Evolutionary conservation across 2,113 vertebrate genomes (phyloP), one percentile per base, ranked within the genome.

Genomic region (Serilophus lunatus): DNA sequence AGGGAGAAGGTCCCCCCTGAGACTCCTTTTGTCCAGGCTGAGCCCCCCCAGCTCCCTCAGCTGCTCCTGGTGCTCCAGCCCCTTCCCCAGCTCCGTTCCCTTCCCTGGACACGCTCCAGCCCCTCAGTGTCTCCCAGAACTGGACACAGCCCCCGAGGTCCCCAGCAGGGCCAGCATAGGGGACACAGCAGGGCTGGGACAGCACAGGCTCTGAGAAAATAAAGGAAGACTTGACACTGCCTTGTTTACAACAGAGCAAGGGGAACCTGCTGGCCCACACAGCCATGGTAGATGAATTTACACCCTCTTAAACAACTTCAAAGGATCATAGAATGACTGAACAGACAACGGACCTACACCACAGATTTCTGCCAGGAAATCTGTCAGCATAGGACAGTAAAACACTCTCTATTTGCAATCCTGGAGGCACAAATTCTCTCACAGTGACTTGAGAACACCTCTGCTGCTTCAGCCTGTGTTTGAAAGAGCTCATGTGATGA

Each of bases 221-320:
- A 60, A 13, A 82, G 11, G 19, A n/a, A 72, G 72, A 78, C 7
- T 1, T 0, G 44, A 17, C 10, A 5, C 18, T 59, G 1, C 4
- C 23, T 31, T 31, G 24, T 49, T 71, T 38, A 11, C 28, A 74
- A 7, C 7, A 31, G 29, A 35, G 16, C 24, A 86, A 50, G 33
- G 44, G 28, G 33, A 10, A 13, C 51, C 24, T 45, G 29, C 47
- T 82, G 60, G 42, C 59, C 35, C 57, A 35, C 17, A 18, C 5
- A 3, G 12, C 47, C 59, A 10, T 5, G 13, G 14, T 1, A 29
- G 49, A 40, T 8, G 59, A 18, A 61, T 38, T 61, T 38, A 18
- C 59, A 38, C 22, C 25, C 12, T 13, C 18, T 29, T 13, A 44
- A 17, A 29, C 25, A 33, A 50, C 29, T 17, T 15, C 9, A 24